Conservation (phyloP, 2,888 invertebrate species). For the Netelia melanura region DNA sequence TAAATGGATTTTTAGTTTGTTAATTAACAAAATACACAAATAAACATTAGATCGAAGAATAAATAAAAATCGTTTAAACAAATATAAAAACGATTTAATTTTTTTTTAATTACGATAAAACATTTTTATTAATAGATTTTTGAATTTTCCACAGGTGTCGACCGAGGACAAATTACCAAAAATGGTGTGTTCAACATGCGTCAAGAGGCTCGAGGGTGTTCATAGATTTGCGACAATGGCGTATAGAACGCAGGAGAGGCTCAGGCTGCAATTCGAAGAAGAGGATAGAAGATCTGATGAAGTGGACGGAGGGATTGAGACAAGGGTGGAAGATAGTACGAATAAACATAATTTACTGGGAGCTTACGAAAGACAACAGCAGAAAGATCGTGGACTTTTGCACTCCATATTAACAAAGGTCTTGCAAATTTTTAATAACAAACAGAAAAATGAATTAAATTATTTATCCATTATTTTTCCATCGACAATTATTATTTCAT, state of each 20-base stretch:
- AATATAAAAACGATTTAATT: no score
- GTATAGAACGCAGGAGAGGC: constrained; percentile 87
- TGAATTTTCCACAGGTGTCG: constrained; percentile 86
- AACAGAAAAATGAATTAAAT: neutral
- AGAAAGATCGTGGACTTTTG: constrained; percentile 85
- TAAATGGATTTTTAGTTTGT: no score
- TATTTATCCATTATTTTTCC: neutral
- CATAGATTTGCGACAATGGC: constrained; percentile 90
- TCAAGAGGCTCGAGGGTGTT: constrained; percentile 88
- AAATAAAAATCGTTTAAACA: no score
- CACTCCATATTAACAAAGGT: constrained; percentile 87
- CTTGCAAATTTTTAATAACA: constrained; percentile 1
- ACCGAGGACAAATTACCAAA: constrained; percentile 89
- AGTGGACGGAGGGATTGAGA: constrained; percentile 6
- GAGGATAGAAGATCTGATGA: constrained; percentile 57
- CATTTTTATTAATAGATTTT: no score
- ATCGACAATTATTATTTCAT: neutral
- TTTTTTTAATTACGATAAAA: no score
- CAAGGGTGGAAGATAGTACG: constrained; percentile 25
- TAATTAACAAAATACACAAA: no score
- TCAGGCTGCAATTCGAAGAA: constrained; percentile 83
- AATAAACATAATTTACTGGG: constrained; percentile 42
- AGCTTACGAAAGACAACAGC: constrained; percentile 48
- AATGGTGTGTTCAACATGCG: constrained; percentile 89
- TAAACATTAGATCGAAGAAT: no score